Percentiles rank a stretch among this genome's conserved stretches.
Evolutionary conservation across 2,113 vertebrate species (phyloP).

Genomic region (Cephalopterus ornatus): DNA sequence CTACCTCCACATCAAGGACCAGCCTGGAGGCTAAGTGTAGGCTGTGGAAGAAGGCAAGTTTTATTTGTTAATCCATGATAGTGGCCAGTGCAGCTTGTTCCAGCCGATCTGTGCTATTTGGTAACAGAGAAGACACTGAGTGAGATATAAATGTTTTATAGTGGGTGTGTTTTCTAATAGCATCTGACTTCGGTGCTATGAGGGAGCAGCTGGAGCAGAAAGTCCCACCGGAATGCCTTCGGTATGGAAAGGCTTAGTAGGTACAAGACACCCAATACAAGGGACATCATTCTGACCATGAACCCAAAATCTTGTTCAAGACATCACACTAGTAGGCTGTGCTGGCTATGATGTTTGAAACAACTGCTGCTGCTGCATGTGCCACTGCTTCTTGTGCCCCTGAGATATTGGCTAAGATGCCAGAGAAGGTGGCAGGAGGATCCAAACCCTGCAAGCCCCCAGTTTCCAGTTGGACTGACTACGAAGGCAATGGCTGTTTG

Average conservation of each 20-base stretch:
- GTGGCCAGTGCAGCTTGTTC: neutral
- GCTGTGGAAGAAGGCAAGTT: neutral
- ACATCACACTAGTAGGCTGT: accelerated
- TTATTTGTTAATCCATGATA: neutral
- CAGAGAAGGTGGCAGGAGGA: neutral
- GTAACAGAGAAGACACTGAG: neutral
- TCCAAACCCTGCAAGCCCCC: neutral
- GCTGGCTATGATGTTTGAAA: neutral
- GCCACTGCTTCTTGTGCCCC: neutral
- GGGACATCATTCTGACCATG: neutral
- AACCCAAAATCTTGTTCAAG: neutral
- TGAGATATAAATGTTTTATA: neutral
- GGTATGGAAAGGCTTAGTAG: neutral
- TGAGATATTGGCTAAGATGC: neutral
- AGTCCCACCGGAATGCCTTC: neutral
- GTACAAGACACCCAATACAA: neutral
- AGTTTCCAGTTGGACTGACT: neutral
- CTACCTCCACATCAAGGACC: neutral
- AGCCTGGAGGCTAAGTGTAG: neutral
- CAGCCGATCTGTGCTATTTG: neutral
- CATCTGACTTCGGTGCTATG: neutral
- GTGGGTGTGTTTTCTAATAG: neutral
- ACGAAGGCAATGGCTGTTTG: neutral
- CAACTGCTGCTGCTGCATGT: neutral
- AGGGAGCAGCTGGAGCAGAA: neutral